These are phyloP conservation scores for Bombycilla garrulus DNA, from an alignment of 2,113 vertebrate genomes.

Conservation along the genomic window DNA sequence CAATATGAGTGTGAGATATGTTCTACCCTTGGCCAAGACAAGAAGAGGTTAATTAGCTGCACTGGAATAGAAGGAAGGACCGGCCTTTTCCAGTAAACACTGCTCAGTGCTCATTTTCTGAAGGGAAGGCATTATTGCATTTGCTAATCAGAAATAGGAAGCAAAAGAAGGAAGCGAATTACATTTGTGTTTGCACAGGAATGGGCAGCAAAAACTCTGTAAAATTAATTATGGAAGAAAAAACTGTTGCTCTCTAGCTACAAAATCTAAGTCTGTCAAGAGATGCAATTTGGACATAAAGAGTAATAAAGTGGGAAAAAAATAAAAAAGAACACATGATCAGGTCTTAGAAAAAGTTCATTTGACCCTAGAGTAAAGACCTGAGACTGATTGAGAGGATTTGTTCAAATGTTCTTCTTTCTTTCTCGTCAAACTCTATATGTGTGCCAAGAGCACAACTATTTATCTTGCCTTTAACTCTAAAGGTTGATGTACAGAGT, in stretches of 20 bases:
- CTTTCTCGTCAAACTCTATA: neutral
- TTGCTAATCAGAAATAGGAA: conserved; percentile 21
- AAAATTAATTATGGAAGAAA: neutral
- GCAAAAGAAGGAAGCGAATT: conserved; percentile 15
- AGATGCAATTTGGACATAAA: neutral
- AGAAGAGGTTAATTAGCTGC: neutral
- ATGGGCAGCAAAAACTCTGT: neutral
- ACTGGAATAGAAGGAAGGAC: neutral
- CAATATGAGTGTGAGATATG: neutral
- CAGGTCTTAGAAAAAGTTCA: neutral
- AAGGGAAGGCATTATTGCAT: neutral
- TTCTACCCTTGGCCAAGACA: neutral
- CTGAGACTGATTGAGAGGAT: neutral
- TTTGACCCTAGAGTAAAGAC: neutral
- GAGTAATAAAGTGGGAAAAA: neutral
- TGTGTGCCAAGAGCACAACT: neutral
- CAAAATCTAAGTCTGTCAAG: neutral
- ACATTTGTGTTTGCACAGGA: neutral
- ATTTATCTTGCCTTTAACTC: neutral
- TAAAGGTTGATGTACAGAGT: neutral
- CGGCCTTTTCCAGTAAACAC: neutral
- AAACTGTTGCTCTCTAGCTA: neutral
- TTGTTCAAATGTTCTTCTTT: neutral
- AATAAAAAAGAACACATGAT: neutral
- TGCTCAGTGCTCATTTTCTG: neutral